A percentile compares a stretch with the other conserved stretches of the same genome.
Conservation (phyloP, 1,140 invertebrate species). For the Drosophila saltans region DNA sequence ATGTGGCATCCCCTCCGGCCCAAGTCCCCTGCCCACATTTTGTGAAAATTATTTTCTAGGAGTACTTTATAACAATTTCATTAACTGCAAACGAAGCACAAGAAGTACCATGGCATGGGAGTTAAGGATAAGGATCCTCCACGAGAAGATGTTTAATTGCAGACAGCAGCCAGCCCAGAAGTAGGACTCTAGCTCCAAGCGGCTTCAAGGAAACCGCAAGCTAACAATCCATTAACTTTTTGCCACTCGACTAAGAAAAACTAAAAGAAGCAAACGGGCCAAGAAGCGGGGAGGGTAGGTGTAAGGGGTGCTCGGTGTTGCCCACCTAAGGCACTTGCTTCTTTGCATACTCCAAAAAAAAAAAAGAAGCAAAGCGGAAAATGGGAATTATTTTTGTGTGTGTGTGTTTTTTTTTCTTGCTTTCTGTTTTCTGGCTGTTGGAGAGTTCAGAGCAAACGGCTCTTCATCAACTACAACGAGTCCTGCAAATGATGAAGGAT, state of each 20-base stretch:
- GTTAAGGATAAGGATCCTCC: slow-evolving; percentile 15
- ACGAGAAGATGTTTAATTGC: slow-evolving; percentile 62
- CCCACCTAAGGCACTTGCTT: slow-evolving; percentile 57
- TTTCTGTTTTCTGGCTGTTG: not conserved
- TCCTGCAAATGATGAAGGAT: slow-evolving; percentile 69
- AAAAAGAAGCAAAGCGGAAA: slow-evolving; percentile 14
- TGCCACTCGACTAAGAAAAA: slow-evolving; percentile 69
- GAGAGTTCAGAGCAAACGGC: slow-evolving; percentile 40
- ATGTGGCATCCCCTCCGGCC: not conserved
- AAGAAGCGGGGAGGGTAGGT: too few relatives aligned
- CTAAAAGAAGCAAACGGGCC: slow-evolving; percentile 35
- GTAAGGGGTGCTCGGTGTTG: not conserved
- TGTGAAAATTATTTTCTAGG: slow-evolving; percentile 26
- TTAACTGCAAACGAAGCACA: slow-evolving; percentile 69
- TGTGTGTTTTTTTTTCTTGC: slow-evolving; percentile 22
- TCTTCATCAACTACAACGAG: slow-evolving; percentile 63
- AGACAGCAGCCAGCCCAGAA: slow-evolving; percentile 12
- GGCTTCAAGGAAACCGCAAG: slow-evolving; percentile 69
- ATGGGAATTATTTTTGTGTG: slow-evolving; percentile 26
- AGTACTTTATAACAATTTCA: slow-evolving; percentile 65
- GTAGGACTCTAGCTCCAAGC: slow-evolving; percentile 5
- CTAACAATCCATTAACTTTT: slow-evolving; percentile 81
- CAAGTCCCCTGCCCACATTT: not conserved
- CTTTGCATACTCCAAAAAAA: slow-evolving; percentile 50
- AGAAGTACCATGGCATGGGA: slow-evolving; percentile 16